phyloP scores from a whole-genome alignment of 2,113 vertebrate genomes.

The Pterocles gutturalis region DNA sequence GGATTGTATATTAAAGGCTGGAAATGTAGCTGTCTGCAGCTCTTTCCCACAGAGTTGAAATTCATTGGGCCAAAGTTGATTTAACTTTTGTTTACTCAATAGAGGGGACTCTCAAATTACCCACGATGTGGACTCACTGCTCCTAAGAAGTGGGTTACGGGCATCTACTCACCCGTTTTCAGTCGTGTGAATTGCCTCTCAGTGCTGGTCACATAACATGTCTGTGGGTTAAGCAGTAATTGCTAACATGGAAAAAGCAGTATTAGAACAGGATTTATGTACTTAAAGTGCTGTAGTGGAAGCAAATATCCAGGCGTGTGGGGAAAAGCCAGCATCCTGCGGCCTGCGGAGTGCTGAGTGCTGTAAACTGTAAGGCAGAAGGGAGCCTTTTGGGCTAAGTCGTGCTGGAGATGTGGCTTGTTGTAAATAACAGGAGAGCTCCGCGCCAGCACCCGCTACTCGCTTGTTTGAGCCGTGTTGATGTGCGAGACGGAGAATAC shows the following conservation, averaged over 20 bases:
- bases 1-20: neutral
- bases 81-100: neutral
- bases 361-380: neutral
- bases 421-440: neutral
- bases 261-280: neutral
- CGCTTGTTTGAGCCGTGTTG: fast-evolving
- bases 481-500: neutral
- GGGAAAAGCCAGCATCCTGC: neutral
- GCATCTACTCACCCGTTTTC: neutral
- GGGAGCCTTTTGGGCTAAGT: neutral
- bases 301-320: neutral
- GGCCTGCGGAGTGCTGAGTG: neutral
- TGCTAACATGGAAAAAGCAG: neutral
- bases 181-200: neutral
- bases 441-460: neutral
- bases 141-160: neutral
- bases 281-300: neutral
- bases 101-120: neutral
- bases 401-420: neutral
- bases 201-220: neutral
- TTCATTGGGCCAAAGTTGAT: neutral
- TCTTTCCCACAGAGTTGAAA: neutral
- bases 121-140: neutral
- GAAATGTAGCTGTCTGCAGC: neutral
- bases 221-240: conserved; percentile 12